A percentile compares a stretch with the other conserved stretches of the same genome.
These are phyloP conservation scores for Eublepharis macularius DNA, from an alignment of 2,113 vertebrate species.

Conservation along the genomic window DNA sequence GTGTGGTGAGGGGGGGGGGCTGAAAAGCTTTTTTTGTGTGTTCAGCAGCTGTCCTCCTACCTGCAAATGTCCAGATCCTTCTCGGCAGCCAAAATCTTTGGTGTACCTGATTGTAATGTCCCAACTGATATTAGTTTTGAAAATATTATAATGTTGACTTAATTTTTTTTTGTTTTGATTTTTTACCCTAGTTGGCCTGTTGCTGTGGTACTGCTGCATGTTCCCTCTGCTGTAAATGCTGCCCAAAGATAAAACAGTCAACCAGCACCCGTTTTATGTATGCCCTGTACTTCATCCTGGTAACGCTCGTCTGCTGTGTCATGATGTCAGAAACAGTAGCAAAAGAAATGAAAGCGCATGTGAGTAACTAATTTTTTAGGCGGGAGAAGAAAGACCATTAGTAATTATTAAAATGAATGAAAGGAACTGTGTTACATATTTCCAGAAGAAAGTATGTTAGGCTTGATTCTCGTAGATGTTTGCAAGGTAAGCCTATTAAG, in stretches of 20 bases:
- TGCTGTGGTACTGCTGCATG: constrained; percentile 91
- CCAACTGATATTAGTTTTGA: neutral
- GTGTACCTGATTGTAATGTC: neutral
- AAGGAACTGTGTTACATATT: neutral
- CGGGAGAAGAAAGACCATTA: neutral
- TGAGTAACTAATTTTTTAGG: constrained; percentile 73
- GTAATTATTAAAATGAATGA: neutral
- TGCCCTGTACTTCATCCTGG: constrained; percentile 90
- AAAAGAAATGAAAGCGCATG: constrained; percentile 71
- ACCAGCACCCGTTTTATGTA: constrained; percentile 96
- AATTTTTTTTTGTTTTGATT: constrained; percentile 42
- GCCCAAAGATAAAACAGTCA: constrained; percentile 95
- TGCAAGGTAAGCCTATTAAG: constrained; percentile 50
- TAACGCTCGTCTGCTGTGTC: constrained; percentile 86
- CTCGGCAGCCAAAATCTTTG: neutral
- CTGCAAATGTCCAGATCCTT: neutral
- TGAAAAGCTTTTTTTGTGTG: neutral
- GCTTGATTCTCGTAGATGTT: constrained; percentile 51
- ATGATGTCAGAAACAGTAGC: constrained; percentile 95
- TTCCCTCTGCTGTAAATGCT: constrained; percentile 90
- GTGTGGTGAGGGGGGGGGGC: neutral
- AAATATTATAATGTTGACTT: neutral
- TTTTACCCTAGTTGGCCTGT: constrained; percentile 90
- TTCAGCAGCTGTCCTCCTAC: neutral
- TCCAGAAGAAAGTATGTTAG: neutral